Percentiles rank a stretch among this genome's conserved stretches.
These are phyloP conservation scores for Acropternis orthonyx DNA, from an alignment of 2,797 vertebrate species.

Conservation along the genomic window DNA sequence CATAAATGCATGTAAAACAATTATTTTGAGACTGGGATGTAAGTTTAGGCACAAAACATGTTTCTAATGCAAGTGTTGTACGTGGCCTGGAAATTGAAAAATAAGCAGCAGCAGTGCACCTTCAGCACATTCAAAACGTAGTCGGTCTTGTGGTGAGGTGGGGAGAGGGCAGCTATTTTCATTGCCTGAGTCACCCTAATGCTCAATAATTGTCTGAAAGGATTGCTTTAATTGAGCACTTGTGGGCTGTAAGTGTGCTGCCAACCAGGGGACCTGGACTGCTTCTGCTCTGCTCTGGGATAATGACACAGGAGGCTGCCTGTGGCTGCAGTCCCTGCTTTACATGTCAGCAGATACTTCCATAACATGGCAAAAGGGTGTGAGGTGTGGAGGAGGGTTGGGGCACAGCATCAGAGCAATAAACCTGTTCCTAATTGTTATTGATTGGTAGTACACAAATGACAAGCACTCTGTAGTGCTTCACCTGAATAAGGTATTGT, in stretches of 20 bases:
- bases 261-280: slow-evolving; percentile 35
- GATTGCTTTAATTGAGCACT: slow-evolving; percentile 71
- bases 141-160: background rate
- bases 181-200: slow-evolving; percentile 46
- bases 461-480: slow-evolving; percentile 12
- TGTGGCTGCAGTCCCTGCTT: slow-evolving; percentile 33
- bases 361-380: background rate
- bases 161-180: slow-evolving; percentile 1
- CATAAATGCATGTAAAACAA: slow-evolving; percentile 36
- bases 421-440: slow-evolving; percentile 48
- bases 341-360: slow-evolving; percentile 21
- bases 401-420: slow-evolving; percentile 17
- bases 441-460: slow-evolving; percentile 61
- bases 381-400: background rate
- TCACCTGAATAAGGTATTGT: background rate
- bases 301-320: slow-evolving; percentile 48
- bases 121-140: slow-evolving; percentile 20
- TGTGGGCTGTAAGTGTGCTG: slow-evolving; percentile 48
- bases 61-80: background rate
- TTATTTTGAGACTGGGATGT: background rate
- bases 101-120: background rate
- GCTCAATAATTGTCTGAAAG: slow-evolving; percentile 73
- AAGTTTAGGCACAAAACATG: background rate
- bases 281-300: slow-evolving; percentile 44
- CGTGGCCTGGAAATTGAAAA: background rate